Base-by-base conservation (phyloP, 2,888 invertebrate genomes). In the Chloroclysta siterata region DNA sequence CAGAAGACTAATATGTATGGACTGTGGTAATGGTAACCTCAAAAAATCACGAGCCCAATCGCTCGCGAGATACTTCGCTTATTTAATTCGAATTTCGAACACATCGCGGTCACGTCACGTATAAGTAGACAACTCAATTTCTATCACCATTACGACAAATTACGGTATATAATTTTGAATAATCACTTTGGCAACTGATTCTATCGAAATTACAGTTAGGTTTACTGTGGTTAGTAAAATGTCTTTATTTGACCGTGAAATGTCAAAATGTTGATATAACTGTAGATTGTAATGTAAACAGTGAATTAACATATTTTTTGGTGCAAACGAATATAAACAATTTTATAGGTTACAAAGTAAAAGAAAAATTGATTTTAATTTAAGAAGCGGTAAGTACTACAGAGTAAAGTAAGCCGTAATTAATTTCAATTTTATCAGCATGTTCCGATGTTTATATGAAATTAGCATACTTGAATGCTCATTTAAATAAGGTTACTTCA, bases 161-260 rank as follows among this genome's bases (percentile, higher is more conserved):
- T 72, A 70, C 76, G 71, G 75, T 76, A 69, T 22, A 52, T 63
- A 50, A 53, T 63, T 64, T 66, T 53, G 62, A 66, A 55, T 64
- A 59, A 67, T 71, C 71, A 65, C 60, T 62, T 64, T 57, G 58
- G 57, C 52, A 39, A 46, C 17, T 59, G 33, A 17, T 58, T 55
- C 59, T 54, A 57, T 55, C 48, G 22, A 53, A 42, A 44, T 44
- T 74, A 77, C 78, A 67, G 81, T 79, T 79, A 75, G 57, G 33
- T 33, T 22, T 11, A 64, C 63, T 68, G 56, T 66, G 58, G 68
- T 70, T 53, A 17, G 17, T 51, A 51, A 41, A 61, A 51, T 48
- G 60, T 64, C 51, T 59, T 65, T 65, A 66, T 69, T 69, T 69
- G 53, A 46, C 51, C 56, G 61, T 60, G 52, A 62, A 60, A 42